Evolutionary conservation across 2,113 vertebrate species (phyloP).

Genomic region (Oreochromis aureus): DNA sequence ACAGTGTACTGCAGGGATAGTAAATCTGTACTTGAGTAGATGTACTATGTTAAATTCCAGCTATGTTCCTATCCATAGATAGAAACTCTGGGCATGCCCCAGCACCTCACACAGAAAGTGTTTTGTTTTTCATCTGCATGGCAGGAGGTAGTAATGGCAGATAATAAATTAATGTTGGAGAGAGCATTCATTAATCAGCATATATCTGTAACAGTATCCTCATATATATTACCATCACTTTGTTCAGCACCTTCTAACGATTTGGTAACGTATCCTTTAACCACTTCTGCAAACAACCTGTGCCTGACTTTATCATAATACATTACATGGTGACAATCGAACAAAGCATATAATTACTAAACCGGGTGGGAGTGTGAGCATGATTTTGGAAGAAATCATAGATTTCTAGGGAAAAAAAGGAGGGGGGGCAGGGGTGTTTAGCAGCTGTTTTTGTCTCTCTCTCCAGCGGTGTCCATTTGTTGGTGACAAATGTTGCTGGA

Average conservation of each 20-base stretch:
- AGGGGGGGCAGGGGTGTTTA: fast-evolving
- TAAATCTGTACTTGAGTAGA: background rate
- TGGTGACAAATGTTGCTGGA: background rate
- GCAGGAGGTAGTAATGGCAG: background rate
- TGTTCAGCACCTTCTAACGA: background rate
- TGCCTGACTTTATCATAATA: background rate
- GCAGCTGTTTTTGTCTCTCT: background rate
- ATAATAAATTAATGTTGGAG: background rate
- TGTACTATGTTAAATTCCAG: background rate
- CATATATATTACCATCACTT: background rate
- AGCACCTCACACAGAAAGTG: background rate
- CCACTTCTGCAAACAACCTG: background rate
- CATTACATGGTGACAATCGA: background rate
- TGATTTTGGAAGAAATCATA: background rate
- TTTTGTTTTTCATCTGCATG: background rate
- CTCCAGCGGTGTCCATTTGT: background rate
- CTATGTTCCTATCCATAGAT: background rate
- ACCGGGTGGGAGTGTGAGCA: background rate
- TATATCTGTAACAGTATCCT: background rate
- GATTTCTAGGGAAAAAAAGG: fast-evolving
- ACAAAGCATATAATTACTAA: background rate
- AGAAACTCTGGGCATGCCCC: background rate
- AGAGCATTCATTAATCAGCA: background rate
- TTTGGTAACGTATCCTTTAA: background rate
- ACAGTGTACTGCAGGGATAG: background rate